Evolutionary conservation across 1,140 invertebrate genomes (phyloP).

Genomic region (Whitmania pigra): DNA sequence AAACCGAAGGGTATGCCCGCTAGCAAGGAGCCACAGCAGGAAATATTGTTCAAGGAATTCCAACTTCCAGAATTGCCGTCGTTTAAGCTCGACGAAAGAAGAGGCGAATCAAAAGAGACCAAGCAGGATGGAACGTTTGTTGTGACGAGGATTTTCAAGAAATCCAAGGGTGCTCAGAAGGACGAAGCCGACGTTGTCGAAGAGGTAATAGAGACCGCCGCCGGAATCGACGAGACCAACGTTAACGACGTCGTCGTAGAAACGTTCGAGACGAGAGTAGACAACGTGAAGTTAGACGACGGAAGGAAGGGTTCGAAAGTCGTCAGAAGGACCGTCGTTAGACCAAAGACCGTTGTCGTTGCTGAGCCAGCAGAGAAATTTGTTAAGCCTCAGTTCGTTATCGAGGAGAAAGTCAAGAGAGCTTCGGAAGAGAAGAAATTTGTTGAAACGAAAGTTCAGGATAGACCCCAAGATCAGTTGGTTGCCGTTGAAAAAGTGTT

Average conservation of each 20-base stretch:
- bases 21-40: not conserved
- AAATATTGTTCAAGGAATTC: not conserved
- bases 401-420: too few relatives aligned
- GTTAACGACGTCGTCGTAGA: not conserved
- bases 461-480: too few relatives aligned
- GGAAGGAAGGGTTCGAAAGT: not conserved
- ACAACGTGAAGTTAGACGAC: not conserved
- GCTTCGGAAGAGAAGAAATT: too few relatives aligned
- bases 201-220: not conserved
- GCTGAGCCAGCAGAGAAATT: not conserved
- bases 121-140: not conserved
- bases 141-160: conserved; percentile 1
- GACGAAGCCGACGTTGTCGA: not conserved
- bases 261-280: not conserved
- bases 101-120: not conserved
- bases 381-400: not conserved
- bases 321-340: not conserved
- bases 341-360: not conserved
- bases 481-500: not conserved
- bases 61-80: not conserved
- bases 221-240: conserved; percentile 1
- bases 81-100: not conserved
- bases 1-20: not conserved
- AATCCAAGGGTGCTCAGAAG: not conserved
- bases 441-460: too few relatives aligned